Percentiles rank a stretch among this genome's conserved stretches.
phyloP scores from a whole-genome alignment of 35 echinoderm and acorn worm genomes.

The Lytechinus variegatus region DNA sequence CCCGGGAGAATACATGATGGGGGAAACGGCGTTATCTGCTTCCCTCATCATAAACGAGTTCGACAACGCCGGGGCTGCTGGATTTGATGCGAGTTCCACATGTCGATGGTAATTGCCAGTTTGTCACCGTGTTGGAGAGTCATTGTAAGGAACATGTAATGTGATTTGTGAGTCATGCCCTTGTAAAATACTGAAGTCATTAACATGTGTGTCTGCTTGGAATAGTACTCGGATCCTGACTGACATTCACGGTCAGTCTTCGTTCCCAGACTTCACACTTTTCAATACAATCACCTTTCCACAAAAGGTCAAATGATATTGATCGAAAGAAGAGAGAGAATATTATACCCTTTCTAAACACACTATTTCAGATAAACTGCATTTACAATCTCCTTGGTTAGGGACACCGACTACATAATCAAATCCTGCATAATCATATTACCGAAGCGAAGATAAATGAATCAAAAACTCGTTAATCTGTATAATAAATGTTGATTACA shows the following conservation, averaged over 20 bases:
- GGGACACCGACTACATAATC: background rate
- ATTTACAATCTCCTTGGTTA: background rate
- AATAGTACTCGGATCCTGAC: background rate
- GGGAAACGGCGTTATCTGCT: background rate
- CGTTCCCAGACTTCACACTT: background rate
- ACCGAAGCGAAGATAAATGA: background rate
- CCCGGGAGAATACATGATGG: slow-evolving; percentile 26
- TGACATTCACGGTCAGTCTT: background rate
- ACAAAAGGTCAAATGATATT: background rate
- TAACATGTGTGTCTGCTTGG: background rate
- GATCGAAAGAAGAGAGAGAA: background rate
- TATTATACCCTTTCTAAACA: background rate
- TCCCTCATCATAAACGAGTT: background rate
- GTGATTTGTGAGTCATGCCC: slow-evolving; percentile 43
- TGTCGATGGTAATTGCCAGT: slow-evolving; percentile 32
- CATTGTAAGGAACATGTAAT: slow-evolving; percentile 46
- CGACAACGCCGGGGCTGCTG: background rate
- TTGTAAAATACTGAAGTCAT: slow-evolving; percentile 13
- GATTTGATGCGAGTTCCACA: slow-evolving; percentile 35
- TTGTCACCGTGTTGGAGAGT: slow-evolving; percentile 35
- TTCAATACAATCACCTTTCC: background rate
- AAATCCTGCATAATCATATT: background rate
- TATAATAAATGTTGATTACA: background rate
- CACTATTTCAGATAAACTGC: background rate
- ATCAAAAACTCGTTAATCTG: background rate